These are phyloP conservation scores for Limnephilus rhombicus DNA, from an alignment of 2,888 invertebrate species.

Conservation along the genomic window DNA sequence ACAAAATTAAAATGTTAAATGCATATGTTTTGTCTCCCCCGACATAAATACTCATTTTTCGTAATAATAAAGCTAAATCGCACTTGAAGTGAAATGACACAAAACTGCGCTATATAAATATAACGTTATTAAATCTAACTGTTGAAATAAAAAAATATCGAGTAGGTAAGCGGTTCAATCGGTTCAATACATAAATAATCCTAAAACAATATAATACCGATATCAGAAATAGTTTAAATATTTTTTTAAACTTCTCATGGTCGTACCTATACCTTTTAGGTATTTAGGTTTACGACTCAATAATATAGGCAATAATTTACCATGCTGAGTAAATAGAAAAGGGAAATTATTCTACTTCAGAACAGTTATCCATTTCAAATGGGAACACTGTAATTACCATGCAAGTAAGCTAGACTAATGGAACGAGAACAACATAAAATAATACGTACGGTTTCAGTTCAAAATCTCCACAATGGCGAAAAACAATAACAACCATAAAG, in stretches of 20 bases:
- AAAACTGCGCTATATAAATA: no score
- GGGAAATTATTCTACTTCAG: constrained; percentile 13
- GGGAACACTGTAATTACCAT: constrained; percentile 7
- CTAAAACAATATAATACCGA: no score
- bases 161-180: no score
- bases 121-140: no score
- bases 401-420: constrained; percentile 42
- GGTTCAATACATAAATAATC: no score
- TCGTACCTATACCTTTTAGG: background rate
- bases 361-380: constrained; percentile 38
- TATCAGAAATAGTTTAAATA: no score
- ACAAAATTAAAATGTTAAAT: no score
- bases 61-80: no score
- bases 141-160: no score
- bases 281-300: background rate
- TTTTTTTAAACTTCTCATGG: background rate
- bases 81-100: no score
- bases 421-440: constrained; percentile 9
- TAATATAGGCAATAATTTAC: background rate
- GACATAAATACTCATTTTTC: no score
- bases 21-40: no score
- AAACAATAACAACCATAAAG: constrained; percentile 20
- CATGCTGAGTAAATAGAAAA: background rate
- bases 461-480: constrained; percentile 28
- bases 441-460: constrained; percentile 22